Evolutionary conservation across 2,888 invertebrate genomes (phyloP), one percentile per base, ranked within the genome.

Genomic region (Lepidochrysops patricia): DNA sequence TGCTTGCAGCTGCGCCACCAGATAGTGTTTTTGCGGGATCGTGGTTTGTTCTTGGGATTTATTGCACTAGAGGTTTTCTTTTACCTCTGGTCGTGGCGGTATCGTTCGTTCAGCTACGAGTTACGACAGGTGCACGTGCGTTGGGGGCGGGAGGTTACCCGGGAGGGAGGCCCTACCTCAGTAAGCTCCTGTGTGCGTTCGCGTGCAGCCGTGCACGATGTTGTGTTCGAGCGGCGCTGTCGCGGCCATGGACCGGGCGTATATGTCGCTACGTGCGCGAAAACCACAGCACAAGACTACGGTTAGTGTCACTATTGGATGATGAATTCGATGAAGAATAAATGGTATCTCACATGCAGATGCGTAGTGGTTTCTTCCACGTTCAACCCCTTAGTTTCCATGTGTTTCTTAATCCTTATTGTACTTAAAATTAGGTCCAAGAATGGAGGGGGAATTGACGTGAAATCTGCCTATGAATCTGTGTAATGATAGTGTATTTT

Each of bases 241-340:
- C 19, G 84, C 84, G 35, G 84, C 86, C 23, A 90, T 89, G 89
- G 90, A 90, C 60, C 82, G 90, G 61, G 90, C 89, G 60, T 90
- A 90, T 64, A 90, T 90, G 90, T 89, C 90, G 57, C 70, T 90
- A 76, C 84, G 90, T 61, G 90, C 86, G 66, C 83, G 90, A 70
- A 88, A 86, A 70, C 89, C 89, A 19, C 78, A 77, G 61, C 66
- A 78, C 3, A 82, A 78, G 57, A 79, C 79, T 60, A 84, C 86
- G 81, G 84, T 86, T 70, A 60, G 82, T 78, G 60, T 37, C 13
- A 34, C 1, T 49, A 6, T 5, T n/a, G 15, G 1, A 7, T 29
- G 29, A 29, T 29, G 29, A 29, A 43, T 15, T 23, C 23, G 2
- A 12, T 49, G n/a, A 25, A 49, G 25, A 12, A 12, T 49, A n/a